A percentile compares a stretch with the other conserved stretches of the same genome.
Conservation (phyloP, 2,888 invertebrate species). For the Horisme vitalbata region DNA sequence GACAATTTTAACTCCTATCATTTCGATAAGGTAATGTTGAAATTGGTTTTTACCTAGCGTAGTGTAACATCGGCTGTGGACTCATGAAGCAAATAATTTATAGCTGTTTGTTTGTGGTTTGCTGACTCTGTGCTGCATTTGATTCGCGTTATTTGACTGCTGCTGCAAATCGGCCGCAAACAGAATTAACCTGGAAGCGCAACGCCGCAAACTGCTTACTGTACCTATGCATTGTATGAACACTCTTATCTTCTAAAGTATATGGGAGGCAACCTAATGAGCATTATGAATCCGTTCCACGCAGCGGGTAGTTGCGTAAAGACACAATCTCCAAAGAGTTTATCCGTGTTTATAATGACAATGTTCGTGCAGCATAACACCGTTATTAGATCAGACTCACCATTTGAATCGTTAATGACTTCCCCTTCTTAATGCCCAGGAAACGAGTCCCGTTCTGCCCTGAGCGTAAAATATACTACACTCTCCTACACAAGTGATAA, state of each 20-base stretch:
- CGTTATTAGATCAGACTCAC: slow-evolving; percentile 65
- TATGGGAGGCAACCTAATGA: no score
- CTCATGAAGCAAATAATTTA: no score
- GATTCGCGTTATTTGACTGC: no score
- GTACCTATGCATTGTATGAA: no score
- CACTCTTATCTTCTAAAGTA: no score
- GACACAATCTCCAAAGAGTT: slow-evolving; percentile 58
- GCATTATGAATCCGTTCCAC: slow-evolving; percentile 43
- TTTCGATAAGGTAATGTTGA: slow-evolving; percentile 32
- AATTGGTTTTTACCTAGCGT: slow-evolving; percentile 33
- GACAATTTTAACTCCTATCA: slow-evolving; percentile 11
- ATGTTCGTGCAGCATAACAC: slow-evolving; percentile 57
- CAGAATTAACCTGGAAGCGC: no score
- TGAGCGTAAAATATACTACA: slow-evolving; percentile 30
- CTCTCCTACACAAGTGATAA: no score
- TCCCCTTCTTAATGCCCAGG: slow-evolving; percentile 65
- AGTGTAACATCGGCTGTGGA: no score
- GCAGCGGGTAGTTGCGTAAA: slow-evolving; percentile 56
- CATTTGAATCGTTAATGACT: slow-evolving; percentile 69
- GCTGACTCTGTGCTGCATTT: no score
- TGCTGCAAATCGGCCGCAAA: no score
- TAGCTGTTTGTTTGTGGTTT: no score
- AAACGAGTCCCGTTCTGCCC: slow-evolving; percentile 58
- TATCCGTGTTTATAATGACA: slow-evolving; percentile 62
- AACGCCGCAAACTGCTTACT: no score